These are phyloP conservation scores for Hypotaenidia okinawae DNA, from an alignment of 2,797 vertebrate genomes.

Conservation along the genomic window DNA sequence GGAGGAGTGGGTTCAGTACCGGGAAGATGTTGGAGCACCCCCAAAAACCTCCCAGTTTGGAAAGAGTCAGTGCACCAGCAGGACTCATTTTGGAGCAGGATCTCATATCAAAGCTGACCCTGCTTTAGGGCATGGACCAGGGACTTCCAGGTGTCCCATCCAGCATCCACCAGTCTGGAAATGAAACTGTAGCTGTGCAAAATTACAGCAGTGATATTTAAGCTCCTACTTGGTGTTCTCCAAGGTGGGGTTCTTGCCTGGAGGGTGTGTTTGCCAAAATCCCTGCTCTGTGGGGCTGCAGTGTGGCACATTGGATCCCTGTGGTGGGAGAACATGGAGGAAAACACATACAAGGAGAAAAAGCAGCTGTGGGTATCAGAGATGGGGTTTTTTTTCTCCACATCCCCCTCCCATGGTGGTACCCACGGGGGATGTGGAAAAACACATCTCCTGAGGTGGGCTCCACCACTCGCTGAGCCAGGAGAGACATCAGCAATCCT, in stretches of 20 bases:
- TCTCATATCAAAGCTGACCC: not conserved
- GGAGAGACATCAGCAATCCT: not conserved
- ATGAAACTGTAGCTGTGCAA: not conserved
- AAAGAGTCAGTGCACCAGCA: not conserved
- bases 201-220: not conserved
- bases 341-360: not conserved
- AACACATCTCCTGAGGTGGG: too few species aligned
- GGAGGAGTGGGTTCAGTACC: not conserved
- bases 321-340: too few species aligned
- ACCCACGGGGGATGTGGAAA: too few species aligned
- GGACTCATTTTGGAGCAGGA: too few species aligned
- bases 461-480: fast-evolving
- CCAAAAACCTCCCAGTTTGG: not conserved
- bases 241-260: not conserved
- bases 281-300: fast-evolving
- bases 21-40: not conserved
- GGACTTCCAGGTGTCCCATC: not conserved
- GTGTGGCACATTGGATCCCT: fast-evolving
- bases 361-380: not conserved
- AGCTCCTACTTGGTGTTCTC: fast-evolving
- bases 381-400: not conserved
- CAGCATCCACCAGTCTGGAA: not conserved
- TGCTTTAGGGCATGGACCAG: not conserved
- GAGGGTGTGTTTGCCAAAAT: fast-evolving
- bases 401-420: too few species aligned